A percentile compares a stretch with the other conserved stretches of the same genome.
phyloP scores from a whole-genome alignment of 1,140 invertebrate species.

The silkworm (Bombyx mori) region DNA sequence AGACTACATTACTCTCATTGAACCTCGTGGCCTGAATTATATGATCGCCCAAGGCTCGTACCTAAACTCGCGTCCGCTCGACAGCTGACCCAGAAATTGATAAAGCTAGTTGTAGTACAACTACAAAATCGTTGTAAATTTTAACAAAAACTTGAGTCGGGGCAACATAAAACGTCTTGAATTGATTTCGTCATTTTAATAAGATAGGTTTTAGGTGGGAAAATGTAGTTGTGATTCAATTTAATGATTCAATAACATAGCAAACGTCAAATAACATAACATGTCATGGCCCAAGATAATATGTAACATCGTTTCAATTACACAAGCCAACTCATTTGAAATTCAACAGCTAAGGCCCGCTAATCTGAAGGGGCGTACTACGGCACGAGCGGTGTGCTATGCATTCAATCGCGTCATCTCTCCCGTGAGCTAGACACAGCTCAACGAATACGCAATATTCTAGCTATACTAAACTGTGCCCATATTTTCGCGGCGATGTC shows the following conservation, averaged over 20 bases:
- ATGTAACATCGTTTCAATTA: conserved; percentile 24
- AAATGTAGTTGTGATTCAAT: no score
- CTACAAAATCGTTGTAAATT: no score
- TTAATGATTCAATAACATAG: no score
- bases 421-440: conserved; percentile 6
- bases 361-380: conserved; percentile 53
- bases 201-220: no score
- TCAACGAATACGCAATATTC: conserved; percentile 31
- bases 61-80: neutral
- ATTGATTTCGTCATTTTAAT: no score
- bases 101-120: no score
- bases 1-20: conserved; percentile 57
- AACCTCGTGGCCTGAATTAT: conserved; percentile 40
- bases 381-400: conserved; percentile 52
- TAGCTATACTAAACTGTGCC: conserved; percentile 45
- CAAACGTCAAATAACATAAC: no score
- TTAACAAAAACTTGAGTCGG: no score
- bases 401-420: conserved; percentile 42
- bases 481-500: conserved; percentile 67
- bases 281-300: no score
- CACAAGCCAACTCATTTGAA: conserved; percentile 57
- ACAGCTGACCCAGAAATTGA: no score
- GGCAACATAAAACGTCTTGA: no score
- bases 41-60: conserved; percentile 23
- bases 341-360: conserved; percentile 47